Conservation (phyloP, 1,140 invertebrate genomes). For the Hyposmocoma kahamanoa region DNA sequence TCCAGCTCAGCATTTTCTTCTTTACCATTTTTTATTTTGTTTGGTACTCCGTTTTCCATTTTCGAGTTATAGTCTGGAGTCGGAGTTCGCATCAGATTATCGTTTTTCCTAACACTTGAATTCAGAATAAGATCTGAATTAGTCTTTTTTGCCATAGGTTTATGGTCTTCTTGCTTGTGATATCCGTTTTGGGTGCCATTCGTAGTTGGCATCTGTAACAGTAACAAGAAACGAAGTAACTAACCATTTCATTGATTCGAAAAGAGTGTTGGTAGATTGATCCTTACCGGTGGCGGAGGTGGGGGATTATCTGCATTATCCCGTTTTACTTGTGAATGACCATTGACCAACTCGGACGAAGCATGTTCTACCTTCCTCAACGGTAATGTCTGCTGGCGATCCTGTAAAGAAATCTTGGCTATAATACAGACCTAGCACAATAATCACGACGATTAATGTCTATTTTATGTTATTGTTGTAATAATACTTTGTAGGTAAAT, state of each 20-base stretch:
- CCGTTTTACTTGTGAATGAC: conserved; percentile 23
- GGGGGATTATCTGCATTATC: conserved; percentile 59
- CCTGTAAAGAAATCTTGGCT: too few relatives aligned
- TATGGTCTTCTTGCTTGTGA: conserved; percentile 20
- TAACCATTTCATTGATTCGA: background rate
- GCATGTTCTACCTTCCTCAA: conserved; percentile 35
- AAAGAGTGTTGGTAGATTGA: background rate
- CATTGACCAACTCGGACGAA: conserved; percentile 18
- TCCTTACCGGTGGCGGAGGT: conserved; percentile 77
- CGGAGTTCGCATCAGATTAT: conserved; percentile 68
- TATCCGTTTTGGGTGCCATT: conserved; percentile 49
- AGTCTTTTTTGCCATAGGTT: conserved; percentile 20
- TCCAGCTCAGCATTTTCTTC: conserved; percentile 76
- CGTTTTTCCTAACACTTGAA: conserved; percentile 42
- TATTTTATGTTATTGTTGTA: too few relatives aligned
- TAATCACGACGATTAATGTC: too few relatives aligned
- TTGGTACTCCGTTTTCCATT: conserved; percentile 40
- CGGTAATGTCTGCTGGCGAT: conserved; percentile 59
- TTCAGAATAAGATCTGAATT: conserved; percentile 30
- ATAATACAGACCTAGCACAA: too few relatives aligned
- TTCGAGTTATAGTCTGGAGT: conserved; percentile 76
- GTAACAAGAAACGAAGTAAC: conserved; percentile 2
- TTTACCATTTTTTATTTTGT: conserved; percentile 64
- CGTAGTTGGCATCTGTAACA: conserved; percentile 51
- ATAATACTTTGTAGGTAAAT: too few relatives aligned